Evolutionary conservation across 2,888 invertebrate species (phyloP).

Genomic region (Tenthredo scrophulariae): DNA sequence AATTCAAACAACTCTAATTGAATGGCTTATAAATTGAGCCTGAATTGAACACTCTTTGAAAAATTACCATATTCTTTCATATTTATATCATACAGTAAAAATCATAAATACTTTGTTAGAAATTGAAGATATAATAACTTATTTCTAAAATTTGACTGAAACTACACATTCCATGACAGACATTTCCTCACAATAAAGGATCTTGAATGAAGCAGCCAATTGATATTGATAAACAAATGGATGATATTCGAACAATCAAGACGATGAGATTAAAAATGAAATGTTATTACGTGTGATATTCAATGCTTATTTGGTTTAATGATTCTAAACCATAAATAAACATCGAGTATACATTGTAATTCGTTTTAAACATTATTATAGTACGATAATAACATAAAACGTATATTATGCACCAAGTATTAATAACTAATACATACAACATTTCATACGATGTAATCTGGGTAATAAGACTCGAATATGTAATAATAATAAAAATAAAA

Average conservation of each 20-base stretch:
- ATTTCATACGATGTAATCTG: slow-evolving; percentile 48
- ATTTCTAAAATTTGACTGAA: not conserved
- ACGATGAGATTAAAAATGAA: not conserved
- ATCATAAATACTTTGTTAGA: not conserved
- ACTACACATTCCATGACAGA: slow-evolving; percentile 33
- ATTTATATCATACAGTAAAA: not conserved
- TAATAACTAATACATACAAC: slow-evolving; percentile 32
- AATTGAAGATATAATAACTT: not conserved
- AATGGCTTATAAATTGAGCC: no score
- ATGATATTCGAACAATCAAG: slow-evolving; percentile 19
- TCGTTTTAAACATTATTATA: not conserved
- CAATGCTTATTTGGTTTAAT: not conserved
- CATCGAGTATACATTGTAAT: slow-evolving; percentile 10
- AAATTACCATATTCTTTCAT: not conserved
- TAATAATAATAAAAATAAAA: slow-evolving; percentile 21
- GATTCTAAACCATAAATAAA: not conserved
- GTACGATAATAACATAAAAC: not conserved
- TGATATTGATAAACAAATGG: not conserved
- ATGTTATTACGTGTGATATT: slow-evolving; percentile 10
- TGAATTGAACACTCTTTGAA: not conserved
- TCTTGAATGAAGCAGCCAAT: slow-evolving; percentile 38
- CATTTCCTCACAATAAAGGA: not conserved
- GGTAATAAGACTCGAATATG: slow-evolving; percentile 43
- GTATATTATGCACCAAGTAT: slow-evolving; percentile 43
- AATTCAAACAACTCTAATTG: not conserved